Conservation (phyloP, 1,140 invertebrate genomes). For the Drosophila sulfurigaster region DNA sequence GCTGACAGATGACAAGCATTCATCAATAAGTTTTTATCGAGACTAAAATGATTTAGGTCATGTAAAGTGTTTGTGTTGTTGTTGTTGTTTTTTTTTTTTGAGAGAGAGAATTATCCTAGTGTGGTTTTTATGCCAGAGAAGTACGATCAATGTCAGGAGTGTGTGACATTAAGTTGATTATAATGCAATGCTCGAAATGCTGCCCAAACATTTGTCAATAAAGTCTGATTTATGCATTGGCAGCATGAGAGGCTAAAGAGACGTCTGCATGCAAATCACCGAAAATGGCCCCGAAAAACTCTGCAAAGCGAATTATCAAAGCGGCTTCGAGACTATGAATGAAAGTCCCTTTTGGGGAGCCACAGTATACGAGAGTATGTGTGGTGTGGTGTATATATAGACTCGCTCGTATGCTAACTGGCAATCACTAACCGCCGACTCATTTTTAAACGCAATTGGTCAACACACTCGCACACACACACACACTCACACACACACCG, state of each 20-base stretch:
- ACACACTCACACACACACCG: constrained; percentile 12
- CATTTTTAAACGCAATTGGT: constrained; percentile 63
- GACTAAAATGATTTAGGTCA: constrained; percentile 15
- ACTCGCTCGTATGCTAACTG: constrained; percentile 44
- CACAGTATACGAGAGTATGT: neutral
- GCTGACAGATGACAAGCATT: constrained; percentile 31
- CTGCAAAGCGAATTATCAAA: constrained; percentile 61
- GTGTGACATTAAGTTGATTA: constrained; percentile 38
- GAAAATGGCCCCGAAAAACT: constrained; percentile 40
- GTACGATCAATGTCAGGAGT: constrained; percentile 28
- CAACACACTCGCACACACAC: constrained; percentile 34
- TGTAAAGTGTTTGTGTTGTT: neutral
- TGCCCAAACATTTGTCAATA: constrained; percentile 33
- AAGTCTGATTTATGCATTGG: constrained; percentile 21
- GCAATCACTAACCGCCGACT: constrained; percentile 65
- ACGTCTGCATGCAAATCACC: constrained; percentile 48
- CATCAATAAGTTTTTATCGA: constrained; percentile 31
- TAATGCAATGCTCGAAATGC: constrained; percentile 37
- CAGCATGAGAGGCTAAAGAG: neutral
- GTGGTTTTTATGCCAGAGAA: constrained; percentile 1
- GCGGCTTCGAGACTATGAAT: constrained; percentile 48
- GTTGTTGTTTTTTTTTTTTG: neutral
- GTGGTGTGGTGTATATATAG: too few species aligned
- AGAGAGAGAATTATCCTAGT: constrained; percentile 1
- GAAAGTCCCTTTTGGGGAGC: constrained; percentile 4